These are phyloP conservation scores for Himalopsyche japonica DNA, from an alignment of 2,888 invertebrate genomes.

Conservation along the genomic window DNA sequence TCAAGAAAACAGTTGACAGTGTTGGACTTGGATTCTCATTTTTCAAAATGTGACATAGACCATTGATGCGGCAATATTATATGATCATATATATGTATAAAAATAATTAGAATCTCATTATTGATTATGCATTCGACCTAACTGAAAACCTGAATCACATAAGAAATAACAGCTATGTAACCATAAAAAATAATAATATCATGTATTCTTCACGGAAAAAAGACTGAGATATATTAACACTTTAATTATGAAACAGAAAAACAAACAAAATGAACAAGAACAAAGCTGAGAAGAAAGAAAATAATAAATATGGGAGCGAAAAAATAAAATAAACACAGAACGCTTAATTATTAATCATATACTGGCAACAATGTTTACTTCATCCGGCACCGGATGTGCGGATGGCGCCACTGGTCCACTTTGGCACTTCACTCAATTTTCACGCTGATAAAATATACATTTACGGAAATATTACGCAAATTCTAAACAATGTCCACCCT, in stretches of 20 bases:
- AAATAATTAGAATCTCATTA: too few relatives aligned
- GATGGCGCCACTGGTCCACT: constrained; percentile 20
- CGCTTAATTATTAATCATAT: background rate
- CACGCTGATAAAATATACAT: background rate
- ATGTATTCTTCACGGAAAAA: background rate
- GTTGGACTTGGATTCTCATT: too few relatives aligned
- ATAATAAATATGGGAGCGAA: background rate
- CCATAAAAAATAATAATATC: background rate
- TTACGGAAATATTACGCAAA: background rate
- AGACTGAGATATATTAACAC: background rate
- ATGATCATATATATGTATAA: too few relatives aligned
- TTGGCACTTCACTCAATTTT: constrained; percentile 15
- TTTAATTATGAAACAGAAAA: background rate
- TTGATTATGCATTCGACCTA: background rate
- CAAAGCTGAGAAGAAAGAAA: background rate
- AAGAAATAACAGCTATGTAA: background rate
- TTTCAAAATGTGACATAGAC: too few relatives aligned
- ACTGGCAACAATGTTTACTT: background rate
- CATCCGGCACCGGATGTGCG: background rate
- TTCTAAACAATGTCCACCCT: too few relatives aligned
- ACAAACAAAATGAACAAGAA: background rate
- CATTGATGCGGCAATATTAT: too few relatives aligned
- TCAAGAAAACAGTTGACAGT: too few relatives aligned
- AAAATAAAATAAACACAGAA: background rate
- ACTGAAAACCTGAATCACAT: background rate